Base-by-base conservation (phyloP, 2,113 vertebrate genomes). In the Planiliza haematocheilus region DNA sequence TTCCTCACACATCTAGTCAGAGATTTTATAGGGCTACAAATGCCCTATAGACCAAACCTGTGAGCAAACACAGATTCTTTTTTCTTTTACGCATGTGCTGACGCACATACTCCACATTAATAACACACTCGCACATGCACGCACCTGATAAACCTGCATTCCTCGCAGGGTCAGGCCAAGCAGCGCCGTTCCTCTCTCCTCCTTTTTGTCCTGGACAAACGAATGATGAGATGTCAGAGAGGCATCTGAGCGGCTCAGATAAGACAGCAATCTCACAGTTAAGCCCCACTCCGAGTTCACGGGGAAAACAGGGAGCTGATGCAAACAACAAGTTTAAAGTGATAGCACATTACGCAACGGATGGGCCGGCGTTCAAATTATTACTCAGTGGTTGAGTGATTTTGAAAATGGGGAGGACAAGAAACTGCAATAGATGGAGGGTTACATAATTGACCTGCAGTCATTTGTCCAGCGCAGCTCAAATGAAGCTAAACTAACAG, bases 81-180 rank as follows among this genome's bases (percentile, higher is more conserved):
- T 69, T 43, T 24, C 49, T 18, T 30, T 45, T 24, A 68, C 12
- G n/a, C 21, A 64, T 4, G 63, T n/a, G 46, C 4, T 56, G 74
- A 83, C 59, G 41, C 62, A 68, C 43, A 72, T 11, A 16, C 63
- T 61, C 16, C 18, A 57, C 72, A 89, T 74, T 64, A 63, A 79
- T 30, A 75, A 70, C 68, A 74, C 61, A 66, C 64, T 72, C 24
- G 60, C 39, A 69, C 63, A 11, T 68, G 67, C 71, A 89, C 88
- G 14, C 89, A 97, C 97, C 95, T 97, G 96, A 94, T 95, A 97
- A 93, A 97, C 93, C 83, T 95, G 95, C 91, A 97, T 94, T 88
- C 97, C 97, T 91, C 90, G 91, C 57, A 96, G 94, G 71, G 95
- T 97, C 88, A 98, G 92, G 5, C 96, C 97, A 70, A 97, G 94